phyloP scores from a whole-genome alignment of 2,888 invertebrate genomes.

The Leptopilina myrica region DNA sequence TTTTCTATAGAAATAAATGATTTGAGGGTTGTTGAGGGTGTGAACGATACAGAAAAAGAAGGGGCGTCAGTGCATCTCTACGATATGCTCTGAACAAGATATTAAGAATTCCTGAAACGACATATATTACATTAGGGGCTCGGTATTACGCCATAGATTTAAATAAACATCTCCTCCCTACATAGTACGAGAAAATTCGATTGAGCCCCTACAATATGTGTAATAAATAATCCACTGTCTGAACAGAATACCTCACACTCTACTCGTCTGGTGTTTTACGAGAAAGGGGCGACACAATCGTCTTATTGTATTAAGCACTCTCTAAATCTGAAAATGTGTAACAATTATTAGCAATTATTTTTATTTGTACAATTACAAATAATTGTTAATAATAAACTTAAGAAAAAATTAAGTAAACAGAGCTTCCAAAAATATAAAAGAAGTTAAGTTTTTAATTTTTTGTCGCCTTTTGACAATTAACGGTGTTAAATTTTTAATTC shows the following conservation, averaged over 20 bases:
- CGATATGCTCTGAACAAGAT: slow-evolving; percentile 38
- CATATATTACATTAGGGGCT: slow-evolving; percentile 32
- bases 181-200: slow-evolving; percentile 19
- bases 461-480: too few relatives aligned
- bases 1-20: slow-evolving; percentile 23
- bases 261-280: background rate
- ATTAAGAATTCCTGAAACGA: slow-evolving; percentile 32
- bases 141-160: slow-evolving; percentile 29
- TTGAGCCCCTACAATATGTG: background rate
- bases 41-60: background rate
- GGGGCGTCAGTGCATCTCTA: background rate
- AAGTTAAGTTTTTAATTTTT: too few relatives aligned
- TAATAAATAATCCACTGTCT: slow-evolving; percentile 27
- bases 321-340: too few relatives aligned
- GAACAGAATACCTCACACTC: background rate
- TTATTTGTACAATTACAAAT: too few relatives aligned
- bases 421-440: too few relatives aligned
- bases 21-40: background rate
- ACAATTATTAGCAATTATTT: too few relatives aligned
- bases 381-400: too few relatives aligned
- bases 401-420: too few relatives aligned
- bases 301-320: too few relatives aligned
- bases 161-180: slow-evolving; percentile 27
- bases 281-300: too few relatives aligned
- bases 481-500: too few relatives aligned